These are phyloP conservation scores for Armadillidium nasatum DNA, from an alignment of 1,140 invertebrate genomes.

Conservation along the genomic window DNA sequence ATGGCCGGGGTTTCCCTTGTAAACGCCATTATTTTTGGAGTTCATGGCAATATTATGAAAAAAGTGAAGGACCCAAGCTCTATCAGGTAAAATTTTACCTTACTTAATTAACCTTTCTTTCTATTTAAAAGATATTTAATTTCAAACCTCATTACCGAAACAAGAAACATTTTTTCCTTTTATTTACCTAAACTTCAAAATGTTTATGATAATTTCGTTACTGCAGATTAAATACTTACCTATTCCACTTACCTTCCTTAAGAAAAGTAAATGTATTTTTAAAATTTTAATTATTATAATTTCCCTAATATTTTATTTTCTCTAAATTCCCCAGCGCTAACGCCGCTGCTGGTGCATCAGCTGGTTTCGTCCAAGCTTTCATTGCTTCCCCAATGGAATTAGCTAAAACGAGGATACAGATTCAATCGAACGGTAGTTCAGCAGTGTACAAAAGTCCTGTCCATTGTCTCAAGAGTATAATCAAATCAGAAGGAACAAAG, in stretches of 20 bases:
- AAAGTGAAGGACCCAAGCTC: conserved; percentile 56
- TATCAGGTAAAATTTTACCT: conserved; percentile 47
- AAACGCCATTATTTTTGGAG: conserved; percentile 87
- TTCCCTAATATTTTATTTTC: no score
- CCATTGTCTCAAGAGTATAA: conserved; percentile 62
- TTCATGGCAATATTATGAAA: conserved; percentile 72
- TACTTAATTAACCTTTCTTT: no score
- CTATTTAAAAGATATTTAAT: no score
- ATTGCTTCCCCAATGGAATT: conserved; percentile 79
- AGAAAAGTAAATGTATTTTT: no score
- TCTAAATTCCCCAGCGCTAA: conserved; percentile 44
- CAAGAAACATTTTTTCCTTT: no score
- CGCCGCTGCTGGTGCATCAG: conserved; percentile 51
- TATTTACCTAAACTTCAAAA: no score
- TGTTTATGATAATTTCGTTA: no score
- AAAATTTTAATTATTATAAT: no score
- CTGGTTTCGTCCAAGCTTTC: conserved; percentile 74
- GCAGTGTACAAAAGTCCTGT: conserved; percentile 54
- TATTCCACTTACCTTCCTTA: no score
- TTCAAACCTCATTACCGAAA: no score
- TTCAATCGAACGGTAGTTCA: conserved; percentile 46
- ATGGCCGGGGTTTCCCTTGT: conserved; percentile 76
- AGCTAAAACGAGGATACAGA: conserved; percentile 76
- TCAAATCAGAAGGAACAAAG: conserved; percentile 58
- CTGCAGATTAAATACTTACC: no score